Evolutionary conservation across 2,113 vertebrate species (phyloP).

Genomic region (Oreochromis tanganicae): DNA sequence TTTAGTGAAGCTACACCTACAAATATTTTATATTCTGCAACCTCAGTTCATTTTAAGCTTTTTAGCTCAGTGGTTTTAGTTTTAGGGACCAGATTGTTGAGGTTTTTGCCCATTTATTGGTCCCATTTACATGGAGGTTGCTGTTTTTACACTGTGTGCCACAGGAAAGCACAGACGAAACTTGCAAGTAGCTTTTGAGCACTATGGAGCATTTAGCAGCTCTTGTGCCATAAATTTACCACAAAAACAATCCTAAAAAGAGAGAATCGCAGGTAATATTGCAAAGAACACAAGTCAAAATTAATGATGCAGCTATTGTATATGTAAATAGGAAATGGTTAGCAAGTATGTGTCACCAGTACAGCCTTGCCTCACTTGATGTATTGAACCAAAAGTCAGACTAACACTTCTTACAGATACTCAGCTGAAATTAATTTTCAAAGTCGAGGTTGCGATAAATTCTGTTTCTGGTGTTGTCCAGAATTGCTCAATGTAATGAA

Average conservation of each 20-base stretch:
- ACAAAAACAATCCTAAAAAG: background rate
- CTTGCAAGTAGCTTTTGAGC: background rate
- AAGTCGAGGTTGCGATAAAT: background rate
- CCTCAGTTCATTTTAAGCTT: background rate
- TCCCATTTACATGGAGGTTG: background rate
- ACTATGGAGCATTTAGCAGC: background rate
- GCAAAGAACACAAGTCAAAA: background rate
- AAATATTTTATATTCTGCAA: background rate
- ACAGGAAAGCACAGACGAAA: rapidly evolving
- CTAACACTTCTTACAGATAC: background rate
- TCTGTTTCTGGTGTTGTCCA: background rate
- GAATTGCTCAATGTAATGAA: background rate
- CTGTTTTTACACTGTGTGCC: background rate
- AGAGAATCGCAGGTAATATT: background rate
- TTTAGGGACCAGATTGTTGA: background rate
- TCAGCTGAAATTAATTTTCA: background rate
- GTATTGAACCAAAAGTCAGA: background rate
- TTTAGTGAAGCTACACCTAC: background rate
- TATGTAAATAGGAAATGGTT: background rate
- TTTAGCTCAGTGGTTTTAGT: background rate
- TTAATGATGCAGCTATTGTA: background rate
- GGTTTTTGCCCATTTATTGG: background rate
- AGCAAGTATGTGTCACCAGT: background rate
- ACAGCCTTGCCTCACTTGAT: no score
- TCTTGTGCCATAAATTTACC: background rate